Percentiles rank a stretch among this genome's conserved stretches.
phyloP scores from a whole-genome alignment of 2,113 vertebrate species.

The sheep (Ovis aries) region DNA sequence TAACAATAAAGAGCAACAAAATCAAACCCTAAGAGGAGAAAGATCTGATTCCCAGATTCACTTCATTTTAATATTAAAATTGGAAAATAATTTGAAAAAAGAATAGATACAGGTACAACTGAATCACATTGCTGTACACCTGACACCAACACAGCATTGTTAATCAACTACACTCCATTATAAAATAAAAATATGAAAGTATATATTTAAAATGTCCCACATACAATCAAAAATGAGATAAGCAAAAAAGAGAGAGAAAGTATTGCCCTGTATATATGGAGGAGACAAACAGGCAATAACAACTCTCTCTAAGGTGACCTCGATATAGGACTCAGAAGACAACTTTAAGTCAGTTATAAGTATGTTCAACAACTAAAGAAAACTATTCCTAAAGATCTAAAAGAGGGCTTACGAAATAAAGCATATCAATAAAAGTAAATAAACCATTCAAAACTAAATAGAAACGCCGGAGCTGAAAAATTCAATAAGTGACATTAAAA shows the following conservation, averaged over 20 bases:
- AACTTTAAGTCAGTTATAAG: background rate
- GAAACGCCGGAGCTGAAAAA: background rate
- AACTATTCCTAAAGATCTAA: background rate
- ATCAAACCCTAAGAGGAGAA: background rate
- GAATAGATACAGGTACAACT: background rate
- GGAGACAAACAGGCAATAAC: background rate
- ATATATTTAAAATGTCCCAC: background rate
- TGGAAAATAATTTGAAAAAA: background rate
- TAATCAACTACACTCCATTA: background rate
- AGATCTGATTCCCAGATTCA: background rate
- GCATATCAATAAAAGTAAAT: background rate
- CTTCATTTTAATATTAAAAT: background rate
- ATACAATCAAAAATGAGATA: background rate
- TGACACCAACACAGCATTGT: background rate
- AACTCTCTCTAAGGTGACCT: background rate
- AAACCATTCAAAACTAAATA: background rate
- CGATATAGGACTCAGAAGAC: background rate
- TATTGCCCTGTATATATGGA: background rate
- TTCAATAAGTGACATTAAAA: background rate
- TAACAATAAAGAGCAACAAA: background rate
- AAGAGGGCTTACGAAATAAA: background rate
- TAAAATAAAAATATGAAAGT: background rate
- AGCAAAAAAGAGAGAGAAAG: background rate
- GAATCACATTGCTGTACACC: background rate
- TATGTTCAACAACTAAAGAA: background rate